A percentile compares a stretch with the other conserved stretches of the same genome.
phyloP scores from a whole-genome alignment of 2,888 invertebrate species.

The Caenorhabditis becei region DNA sequence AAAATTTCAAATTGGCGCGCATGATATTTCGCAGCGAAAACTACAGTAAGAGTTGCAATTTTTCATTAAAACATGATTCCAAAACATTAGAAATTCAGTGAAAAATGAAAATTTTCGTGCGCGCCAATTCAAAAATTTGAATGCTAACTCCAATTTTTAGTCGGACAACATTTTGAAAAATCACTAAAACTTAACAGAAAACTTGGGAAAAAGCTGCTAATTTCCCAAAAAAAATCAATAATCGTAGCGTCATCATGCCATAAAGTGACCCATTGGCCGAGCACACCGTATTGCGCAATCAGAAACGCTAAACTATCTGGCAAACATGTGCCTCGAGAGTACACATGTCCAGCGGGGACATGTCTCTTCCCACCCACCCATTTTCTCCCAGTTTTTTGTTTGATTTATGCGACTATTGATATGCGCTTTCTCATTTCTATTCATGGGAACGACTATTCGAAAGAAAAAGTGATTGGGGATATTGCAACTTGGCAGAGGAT shows the following conservation, averaged over 20 bases:
- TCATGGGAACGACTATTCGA: constrained; percentile 41
- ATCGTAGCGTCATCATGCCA: neutral
- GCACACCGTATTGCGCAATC: constrained; percentile 36
- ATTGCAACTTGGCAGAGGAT: constrained; percentile 24
- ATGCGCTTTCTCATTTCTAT: constrained; percentile 29
- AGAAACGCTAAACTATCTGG: constrained; percentile 53
- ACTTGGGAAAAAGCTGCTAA: no score
- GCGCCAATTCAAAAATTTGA: no score
- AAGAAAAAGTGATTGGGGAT: neutral
- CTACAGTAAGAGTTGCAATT: no score
- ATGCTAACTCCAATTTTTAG: no score
- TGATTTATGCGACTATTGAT: constrained; percentile 53
- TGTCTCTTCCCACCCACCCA: constrained; percentile 10
- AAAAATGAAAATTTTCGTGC: no score
- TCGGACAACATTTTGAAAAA: no score
- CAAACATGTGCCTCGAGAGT: constrained; percentile 26
- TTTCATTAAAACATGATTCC: no score
- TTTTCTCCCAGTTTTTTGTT: constrained; percentile 42
- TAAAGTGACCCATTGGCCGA: neutral
- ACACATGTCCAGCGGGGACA: constrained; percentile 26
- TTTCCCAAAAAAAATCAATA: neutral
- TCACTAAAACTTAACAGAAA: no score
- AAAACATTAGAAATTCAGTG: no score
- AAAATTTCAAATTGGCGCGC: no score
- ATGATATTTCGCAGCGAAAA: no score